A percentile compares a stretch with the other conserved stretches of the same genome.
Conservation (phyloP, 2,888 invertebrate genomes). For the Zaprionus obscuricornis region DNA sequence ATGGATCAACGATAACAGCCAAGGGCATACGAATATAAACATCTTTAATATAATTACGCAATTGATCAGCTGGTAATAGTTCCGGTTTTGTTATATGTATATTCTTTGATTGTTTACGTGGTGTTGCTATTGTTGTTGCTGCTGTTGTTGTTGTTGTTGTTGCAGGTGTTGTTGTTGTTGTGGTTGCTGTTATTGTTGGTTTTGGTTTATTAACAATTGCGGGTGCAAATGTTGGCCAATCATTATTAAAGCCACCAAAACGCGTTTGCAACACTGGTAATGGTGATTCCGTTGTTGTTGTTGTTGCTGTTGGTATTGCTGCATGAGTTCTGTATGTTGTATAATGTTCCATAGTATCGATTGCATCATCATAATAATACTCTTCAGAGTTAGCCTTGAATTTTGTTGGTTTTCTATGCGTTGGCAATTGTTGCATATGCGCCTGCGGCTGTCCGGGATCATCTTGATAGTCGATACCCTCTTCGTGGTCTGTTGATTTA, state of each 20-base stretch:
- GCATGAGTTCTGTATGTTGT: constrained; percentile 17
- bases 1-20: constrained; percentile 83
- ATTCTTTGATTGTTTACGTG: constrained; percentile 79
- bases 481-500: constrained; percentile 9
- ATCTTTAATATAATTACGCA: constrained; percentile 83
- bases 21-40: constrained; percentile 83
- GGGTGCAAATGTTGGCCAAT: constrained; percentile 25
- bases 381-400: constrained; percentile 70
- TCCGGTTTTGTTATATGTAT: constrained; percentile 74
- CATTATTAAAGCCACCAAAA: constrained; percentile 39
- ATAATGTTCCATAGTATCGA: constrained; percentile 18
- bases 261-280: constrained; percentile 36
- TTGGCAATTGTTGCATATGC: constrained; percentile 57
- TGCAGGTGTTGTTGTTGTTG: constrained; percentile 43
- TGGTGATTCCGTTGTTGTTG: constrained; percentile 38
- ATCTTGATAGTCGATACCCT: constrained; percentile 26
- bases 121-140: constrained; percentile 41
- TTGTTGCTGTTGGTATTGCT: constrained; percentile 6
- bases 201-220: background rate
- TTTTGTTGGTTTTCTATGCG: constrained; percentile 28
- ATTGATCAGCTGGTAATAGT: constrained; percentile 81
- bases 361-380: constrained; percentile 73
- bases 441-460: constrained; percentile 62
- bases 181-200: constrained; percentile 19
- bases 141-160: constrained; percentile 44